Base-by-base conservation (phyloP, 2,797 vertebrate genomes). In the Chromobotia macracanthus region DNA sequence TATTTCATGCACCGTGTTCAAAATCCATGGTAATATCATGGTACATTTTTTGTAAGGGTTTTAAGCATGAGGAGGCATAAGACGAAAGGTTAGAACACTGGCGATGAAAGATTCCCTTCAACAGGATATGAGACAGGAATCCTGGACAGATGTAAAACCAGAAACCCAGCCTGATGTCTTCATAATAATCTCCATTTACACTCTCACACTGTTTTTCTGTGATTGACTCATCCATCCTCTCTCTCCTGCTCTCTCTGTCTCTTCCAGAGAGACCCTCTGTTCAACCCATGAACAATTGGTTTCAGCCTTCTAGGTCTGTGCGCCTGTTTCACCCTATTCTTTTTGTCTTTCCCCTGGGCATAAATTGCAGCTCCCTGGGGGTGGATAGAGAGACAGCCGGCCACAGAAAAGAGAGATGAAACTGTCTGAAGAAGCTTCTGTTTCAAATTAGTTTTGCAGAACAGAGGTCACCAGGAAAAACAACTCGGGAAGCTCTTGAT, bases 341-440 rank as follows among this genome's bases (percentile, higher is more conserved):
- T 73, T 67, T 80, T 80, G 83, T 86, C 84, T 88, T 84, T 86
- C 88, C 83, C 81, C 48, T 63, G 73, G 68, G 80, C 89, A 91
- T 93, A 93, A 93, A 92, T 92, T 89, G 86, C 83, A 15, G 86
- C 79, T 92, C 92, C 88, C 87, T 1, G 28, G 90, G 88, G 90
- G 89, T 69, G 51, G 72, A 78, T 56, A 28, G 81, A 81, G 35
- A 87, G 88, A 89, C 87, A 85, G 86, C 71, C 58, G 44, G 79
- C 31, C 69, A 3, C 31, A 82, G 79, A 76, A 75, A 77, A 81
- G 66, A 79, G 81, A 88, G 89, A 93, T 91, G 89, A 89, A 92
- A 89, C 85, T 85, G 89, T 92, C 90, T 90, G 87, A 88, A 85
- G 81, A 69, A 61, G 79, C 87, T 90, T 85, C 89, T 92, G 90